Percentiles rank a stretch among this genome's conserved stretches.
Evolutionary conservation across 2,113 vertebrate genomes (phyloP).

Genomic region (Nesoenas mayeri): DNA sequence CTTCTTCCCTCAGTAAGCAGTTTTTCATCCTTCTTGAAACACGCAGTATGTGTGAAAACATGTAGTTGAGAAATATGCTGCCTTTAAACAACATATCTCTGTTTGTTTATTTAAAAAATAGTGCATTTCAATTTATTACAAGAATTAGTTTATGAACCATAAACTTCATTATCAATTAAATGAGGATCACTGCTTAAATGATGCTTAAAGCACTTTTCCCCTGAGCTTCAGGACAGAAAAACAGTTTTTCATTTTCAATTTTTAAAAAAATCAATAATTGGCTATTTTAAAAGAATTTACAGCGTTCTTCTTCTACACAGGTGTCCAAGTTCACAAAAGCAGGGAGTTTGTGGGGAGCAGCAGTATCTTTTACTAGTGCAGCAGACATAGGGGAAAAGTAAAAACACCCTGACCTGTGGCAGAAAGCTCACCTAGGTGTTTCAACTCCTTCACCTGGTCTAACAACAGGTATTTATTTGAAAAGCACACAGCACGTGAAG

Average conservation of each 20-base stretch:
- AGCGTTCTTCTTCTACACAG: not conserved
- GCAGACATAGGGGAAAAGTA: not conserved
- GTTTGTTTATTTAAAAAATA: not conserved
- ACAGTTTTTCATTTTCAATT: not conserved
- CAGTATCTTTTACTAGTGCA: not conserved
- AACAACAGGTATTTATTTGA: not conserved
- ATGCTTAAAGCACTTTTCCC: not conserved
- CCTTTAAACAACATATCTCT: not conserved
- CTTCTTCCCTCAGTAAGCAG: constrained; percentile 4
- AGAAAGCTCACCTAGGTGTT: not conserved
- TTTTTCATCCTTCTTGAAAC: not conserved
- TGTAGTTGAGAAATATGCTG: not conserved
- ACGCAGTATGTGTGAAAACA: not conserved
- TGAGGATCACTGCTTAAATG: not conserved
- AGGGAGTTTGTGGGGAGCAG: not conserved
- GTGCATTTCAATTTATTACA: not conserved
- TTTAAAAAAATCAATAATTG: not conserved
- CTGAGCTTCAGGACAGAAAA: not conserved
- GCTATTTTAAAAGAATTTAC: not conserved
- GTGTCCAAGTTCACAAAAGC: not conserved
- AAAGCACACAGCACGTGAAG: not conserved
- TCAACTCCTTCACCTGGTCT: not conserved
- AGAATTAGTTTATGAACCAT: not conserved
- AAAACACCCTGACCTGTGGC: not conserved
- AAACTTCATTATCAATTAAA: constrained; percentile 1